A percentile compares a stretch with the other conserved stretches of the same genome.
Conservation (phyloP, 2,797 vertebrate species). For the Columba guinea region DNA sequence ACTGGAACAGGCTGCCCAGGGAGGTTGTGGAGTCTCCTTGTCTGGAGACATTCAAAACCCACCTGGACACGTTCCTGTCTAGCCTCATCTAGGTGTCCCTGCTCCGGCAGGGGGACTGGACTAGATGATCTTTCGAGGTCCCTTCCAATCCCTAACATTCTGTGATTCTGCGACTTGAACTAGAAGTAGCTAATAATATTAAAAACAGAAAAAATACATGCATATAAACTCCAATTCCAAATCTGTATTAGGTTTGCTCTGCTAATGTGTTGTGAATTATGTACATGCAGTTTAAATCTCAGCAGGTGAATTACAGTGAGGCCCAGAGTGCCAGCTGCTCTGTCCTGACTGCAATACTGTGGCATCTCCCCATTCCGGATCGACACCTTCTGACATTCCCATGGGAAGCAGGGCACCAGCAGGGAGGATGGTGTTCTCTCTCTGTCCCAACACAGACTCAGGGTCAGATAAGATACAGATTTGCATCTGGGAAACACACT, state of each 20-base stretch:
- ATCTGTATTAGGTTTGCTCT: not conserved
- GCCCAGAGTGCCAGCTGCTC: not conserved
- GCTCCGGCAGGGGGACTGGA: too few species aligned
- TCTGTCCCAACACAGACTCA: not conserved
- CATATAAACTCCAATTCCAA: not conserved
- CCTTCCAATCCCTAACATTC: too few species aligned
- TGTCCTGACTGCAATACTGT: not conserved
- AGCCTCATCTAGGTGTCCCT: too few species aligned
- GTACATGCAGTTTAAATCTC: not conserved
- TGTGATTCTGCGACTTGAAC: not conserved
- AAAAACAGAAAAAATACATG: not conserved
- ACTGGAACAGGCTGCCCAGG: too few species aligned
- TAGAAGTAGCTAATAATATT: not conserved
- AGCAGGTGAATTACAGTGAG: not conserved
- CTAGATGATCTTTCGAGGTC: too few species aligned
- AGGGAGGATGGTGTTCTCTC: not conserved
- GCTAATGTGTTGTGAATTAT: accelerated
- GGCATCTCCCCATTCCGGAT: accelerated
- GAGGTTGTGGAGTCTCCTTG: too few species aligned
- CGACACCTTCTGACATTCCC: not conserved
- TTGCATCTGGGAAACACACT: not conserved
- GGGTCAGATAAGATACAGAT: accelerated
- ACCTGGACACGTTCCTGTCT: too few species aligned
- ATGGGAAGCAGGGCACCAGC: not conserved
- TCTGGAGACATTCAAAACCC: too few species aligned